Percentiles rank a stretch among this genome's conserved stretches.
phyloP scores from a whole-genome alignment of 2,888 invertebrate genomes.

The Oligia latruncula region DNA sequence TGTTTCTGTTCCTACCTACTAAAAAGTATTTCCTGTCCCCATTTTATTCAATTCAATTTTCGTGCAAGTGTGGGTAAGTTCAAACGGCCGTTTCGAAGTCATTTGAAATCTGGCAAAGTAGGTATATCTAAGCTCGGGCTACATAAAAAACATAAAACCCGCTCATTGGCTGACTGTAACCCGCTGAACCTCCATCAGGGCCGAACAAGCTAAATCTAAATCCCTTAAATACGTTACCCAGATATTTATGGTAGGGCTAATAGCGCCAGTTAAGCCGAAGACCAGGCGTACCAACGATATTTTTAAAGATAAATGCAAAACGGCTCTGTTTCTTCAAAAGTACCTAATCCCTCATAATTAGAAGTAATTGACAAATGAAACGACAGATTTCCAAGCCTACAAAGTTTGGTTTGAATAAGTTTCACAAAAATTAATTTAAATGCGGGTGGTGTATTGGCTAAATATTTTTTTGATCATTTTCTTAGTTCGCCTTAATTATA shows the following conservation, averaged over 20 bases:
- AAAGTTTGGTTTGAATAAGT: conserved; percentile 45
- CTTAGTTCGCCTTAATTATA: conserved; percentile 74
- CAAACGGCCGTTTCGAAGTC: conserved; percentile 22
- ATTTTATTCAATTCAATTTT: background rate
- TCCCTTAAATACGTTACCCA: conserved; percentile 87
- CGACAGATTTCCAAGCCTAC: conserved; percentile 38
- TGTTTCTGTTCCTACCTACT: background rate
- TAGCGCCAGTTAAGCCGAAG: conserved; percentile 83
- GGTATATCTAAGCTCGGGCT: conserved; percentile 67
- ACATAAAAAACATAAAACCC: conserved; percentile 76
- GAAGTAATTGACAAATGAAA: conserved; percentile 57
- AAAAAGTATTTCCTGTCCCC: background rate
- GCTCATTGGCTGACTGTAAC: conserved; percentile 74
- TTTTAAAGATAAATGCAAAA: conserved; percentile 67
- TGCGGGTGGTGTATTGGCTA: conserved; percentile 36
- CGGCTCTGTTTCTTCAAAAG: conserved; percentile 57
- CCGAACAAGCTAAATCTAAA: conserved; percentile 85
- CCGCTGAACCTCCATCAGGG: conserved; percentile 85
- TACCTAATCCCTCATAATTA: conserved; percentile 58
- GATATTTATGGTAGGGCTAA: conserved; percentile 88
- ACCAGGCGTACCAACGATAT: conserved; percentile 74
- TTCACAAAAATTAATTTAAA: conserved; percentile 44
- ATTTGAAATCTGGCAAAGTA: conserved; percentile 55
- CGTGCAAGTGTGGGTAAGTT: conserved; percentile 11
- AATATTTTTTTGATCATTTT: conserved; percentile 67